Evolutionary conservation across 35 echinoderm and acorn worm genomes (phyloP).

Genomic region (Amphiura filiformis): DNA sequence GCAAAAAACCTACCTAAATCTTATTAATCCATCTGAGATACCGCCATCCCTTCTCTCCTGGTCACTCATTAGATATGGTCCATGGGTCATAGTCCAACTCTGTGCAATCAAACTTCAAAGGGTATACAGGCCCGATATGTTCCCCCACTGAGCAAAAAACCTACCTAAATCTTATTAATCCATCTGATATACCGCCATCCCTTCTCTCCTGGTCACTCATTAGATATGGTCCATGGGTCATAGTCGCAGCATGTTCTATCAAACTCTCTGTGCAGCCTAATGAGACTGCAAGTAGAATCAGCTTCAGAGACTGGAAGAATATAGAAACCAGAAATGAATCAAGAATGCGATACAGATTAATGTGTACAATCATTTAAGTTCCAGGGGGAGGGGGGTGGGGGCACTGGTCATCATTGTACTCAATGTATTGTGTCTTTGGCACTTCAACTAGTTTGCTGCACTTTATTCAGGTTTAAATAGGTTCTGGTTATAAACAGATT

Average conservation of each 20-base stretch:
- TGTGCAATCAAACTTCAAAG: too few relatives aligned
- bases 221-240: slow-evolving; percentile 80
- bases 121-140: too few relatives aligned
- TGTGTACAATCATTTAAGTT: too few relatives aligned
- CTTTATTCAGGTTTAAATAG: too few relatives aligned
- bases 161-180: slow-evolving; percentile 75
- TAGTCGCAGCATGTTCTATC: slow-evolving; percentile 87
- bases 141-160: too few relatives aligned
- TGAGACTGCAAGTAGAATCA: slow-evolving; percentile 75
- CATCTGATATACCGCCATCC: slow-evolving; percentile 77
- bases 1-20: slow-evolving; percentile 79
- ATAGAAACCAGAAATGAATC: too few relatives aligned
- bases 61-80: slow-evolving; percentile 51
- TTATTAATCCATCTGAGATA: slow-evolving; percentile 73
- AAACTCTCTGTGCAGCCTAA: slow-evolving; percentile 79
- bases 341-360: too few relatives aligned
- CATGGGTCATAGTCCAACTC: slow-evolving; percentile 92
- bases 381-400: too few relatives aligned
- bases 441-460: too few relatives aligned
- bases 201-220: slow-evolving; percentile 67
- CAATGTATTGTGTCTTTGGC: too few relatives aligned
- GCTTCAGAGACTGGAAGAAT: slow-evolving; percentile 58
- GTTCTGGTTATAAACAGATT: too few relatives aligned
- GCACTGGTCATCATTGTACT: too few relatives aligned
- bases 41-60: slow-evolving; percentile 59